Evolutionary conservation across 2,888 invertebrate genomes (phyloP), one percentile per base, ranked within the genome.

Genomic region (Meta bourneti): DNA sequence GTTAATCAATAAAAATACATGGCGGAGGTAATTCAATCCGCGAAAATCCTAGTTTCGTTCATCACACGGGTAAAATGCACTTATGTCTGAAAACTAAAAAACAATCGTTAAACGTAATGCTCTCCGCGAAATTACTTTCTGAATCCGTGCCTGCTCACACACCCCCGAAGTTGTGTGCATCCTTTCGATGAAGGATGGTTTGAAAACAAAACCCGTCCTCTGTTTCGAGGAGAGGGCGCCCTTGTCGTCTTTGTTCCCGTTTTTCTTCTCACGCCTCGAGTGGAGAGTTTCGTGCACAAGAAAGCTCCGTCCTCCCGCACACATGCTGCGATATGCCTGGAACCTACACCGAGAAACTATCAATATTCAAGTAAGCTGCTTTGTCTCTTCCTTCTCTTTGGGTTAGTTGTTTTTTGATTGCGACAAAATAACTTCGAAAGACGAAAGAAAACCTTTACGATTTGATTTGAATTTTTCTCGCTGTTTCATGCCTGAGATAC

Each of bases 281-380:
- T 61, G 83, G 72, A 71, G 48, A 16, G 51, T 52, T 83, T 83
- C 74, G 19, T 61, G 34, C 72, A 49, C 69, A 81, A 48, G 20
- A 20, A 11, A n/a, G 51, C 72, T 19, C 61, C 34, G 48, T 74
- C 72, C 72, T 74, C 82, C 48, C n/a, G 49, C 11, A 52, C 70
- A 77, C 16, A 86, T 85, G 85, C 80, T 74, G 20, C 69, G n/a
- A 90, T 72, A 92, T 92, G 92, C 92, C 92, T 70, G 88, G 87
- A 70, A 89, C 85, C 34, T 89, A 89, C 51, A 85, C 92, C 7
- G 89, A 92, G 85, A 92, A 92, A 85, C 81, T 92, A 54, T 89
- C 92, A 61, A 85, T 89, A 79, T 89, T 89, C 80, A 92, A 87
- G 92, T 89, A 77, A 89, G 92, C 74, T 72, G 34, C 79, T 78